A percentile compares a stretch with the other conserved stretches of the same genome.
These are phyloP conservation scores for Drosophila kepulauana DNA, from an alignment of 1,140 invertebrate genomes.

Conservation along the genomic window DNA sequence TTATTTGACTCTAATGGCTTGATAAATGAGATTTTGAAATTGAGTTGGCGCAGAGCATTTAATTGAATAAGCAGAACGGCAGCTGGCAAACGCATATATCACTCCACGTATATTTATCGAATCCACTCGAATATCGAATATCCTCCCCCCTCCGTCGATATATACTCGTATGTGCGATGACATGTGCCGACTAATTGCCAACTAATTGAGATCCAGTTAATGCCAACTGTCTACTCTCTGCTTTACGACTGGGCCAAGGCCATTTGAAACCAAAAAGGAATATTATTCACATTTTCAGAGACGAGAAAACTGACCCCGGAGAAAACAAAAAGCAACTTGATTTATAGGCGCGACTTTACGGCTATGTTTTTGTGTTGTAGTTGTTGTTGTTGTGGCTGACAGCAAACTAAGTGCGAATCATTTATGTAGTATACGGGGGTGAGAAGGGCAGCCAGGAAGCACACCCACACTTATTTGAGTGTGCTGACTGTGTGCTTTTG, in stretches of 20 bases:
- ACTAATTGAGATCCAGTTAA: slow-evolving; percentile 71
- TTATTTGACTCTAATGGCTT: slow-evolving; percentile 82
- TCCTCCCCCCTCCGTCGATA: neutral
- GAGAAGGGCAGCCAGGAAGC: slow-evolving; percentile 23
- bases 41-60: slow-evolving; percentile 70
- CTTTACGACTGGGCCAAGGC: neutral
- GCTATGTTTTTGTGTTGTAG: slow-evolving; percentile 42
- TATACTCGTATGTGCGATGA: neutral
- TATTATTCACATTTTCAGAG: slow-evolving; percentile 32
- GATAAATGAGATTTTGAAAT: slow-evolving; percentile 81
- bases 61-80: slow-evolving; percentile 75
- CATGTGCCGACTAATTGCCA: slow-evolving; percentile 61
- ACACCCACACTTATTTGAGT: neutral
- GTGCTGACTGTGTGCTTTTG: slow-evolving; percentile 12
- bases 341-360: slow-evolving; percentile 74
- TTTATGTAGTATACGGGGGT: slow-evolving; percentile 58
- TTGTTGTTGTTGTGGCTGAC: slow-evolving; percentile 72
- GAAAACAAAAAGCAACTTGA: slow-evolving; percentile 56
- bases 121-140: slow-evolving; percentile 3
- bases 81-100: slow-evolving; percentile 47
- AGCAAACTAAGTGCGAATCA: slow-evolving; percentile 83
- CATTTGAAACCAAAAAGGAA: slow-evolving; percentile 15
- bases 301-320: slow-evolving; percentile 33
- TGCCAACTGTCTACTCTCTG: slow-evolving; percentile 31
- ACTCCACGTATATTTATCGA: slow-evolving; percentile 10